These are phyloP conservation scores for Malacoctenus gilli DNA, from an alignment of 2,797 vertebrate genomes.

Conservation along the genomic window DNA sequence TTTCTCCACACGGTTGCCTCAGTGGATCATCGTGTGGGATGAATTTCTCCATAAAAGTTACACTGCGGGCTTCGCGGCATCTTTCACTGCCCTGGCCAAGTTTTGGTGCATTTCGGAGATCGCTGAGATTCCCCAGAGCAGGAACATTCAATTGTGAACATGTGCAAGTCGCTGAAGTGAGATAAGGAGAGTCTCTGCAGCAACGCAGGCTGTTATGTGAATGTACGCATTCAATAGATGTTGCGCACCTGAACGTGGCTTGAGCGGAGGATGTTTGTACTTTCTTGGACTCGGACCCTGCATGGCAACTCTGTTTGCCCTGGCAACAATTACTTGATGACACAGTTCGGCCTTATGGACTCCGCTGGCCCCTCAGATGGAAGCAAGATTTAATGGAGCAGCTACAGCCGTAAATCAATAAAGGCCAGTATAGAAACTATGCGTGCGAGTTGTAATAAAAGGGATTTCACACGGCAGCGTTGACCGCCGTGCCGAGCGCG, in stretches of 20 bases:
- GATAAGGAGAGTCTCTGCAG: constrained; percentile 14
- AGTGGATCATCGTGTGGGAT: constrained; percentile 24
- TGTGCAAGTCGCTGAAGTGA: constrained; percentile 8
- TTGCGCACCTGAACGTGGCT: background rate
- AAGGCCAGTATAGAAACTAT: constrained; percentile 33
- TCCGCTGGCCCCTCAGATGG: constrained; percentile 18
- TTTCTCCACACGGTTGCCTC: background rate
- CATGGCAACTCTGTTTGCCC: constrained; percentile 55
- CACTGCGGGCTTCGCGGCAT: background rate
- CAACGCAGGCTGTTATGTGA: constrained; percentile 13
- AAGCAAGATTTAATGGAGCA: constrained; percentile 44
- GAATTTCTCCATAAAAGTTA: constrained; percentile 1
- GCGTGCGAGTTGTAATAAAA: constrained; percentile 27
- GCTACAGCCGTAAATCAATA: constrained; percentile 35
- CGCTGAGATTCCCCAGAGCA: constrained; percentile 19
- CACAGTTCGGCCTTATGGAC: constrained; percentile 8
- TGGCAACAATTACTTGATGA: constrained; percentile 44
- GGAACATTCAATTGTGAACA: constrained; percentile 9
- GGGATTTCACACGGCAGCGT: constrained; percentile 9
- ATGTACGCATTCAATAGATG: constrained; percentile 10
- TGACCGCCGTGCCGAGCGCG: constrained; percentile 9
- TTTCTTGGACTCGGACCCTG: constrained; percentile 37
- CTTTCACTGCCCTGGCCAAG: background rate
- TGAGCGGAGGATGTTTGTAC: constrained; percentile 32
- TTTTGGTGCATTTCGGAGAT: background rate